Evolutionary conservation across 2,888 invertebrate genomes (phyloP).

Genomic region (Linnaemya tessellans): DNA sequence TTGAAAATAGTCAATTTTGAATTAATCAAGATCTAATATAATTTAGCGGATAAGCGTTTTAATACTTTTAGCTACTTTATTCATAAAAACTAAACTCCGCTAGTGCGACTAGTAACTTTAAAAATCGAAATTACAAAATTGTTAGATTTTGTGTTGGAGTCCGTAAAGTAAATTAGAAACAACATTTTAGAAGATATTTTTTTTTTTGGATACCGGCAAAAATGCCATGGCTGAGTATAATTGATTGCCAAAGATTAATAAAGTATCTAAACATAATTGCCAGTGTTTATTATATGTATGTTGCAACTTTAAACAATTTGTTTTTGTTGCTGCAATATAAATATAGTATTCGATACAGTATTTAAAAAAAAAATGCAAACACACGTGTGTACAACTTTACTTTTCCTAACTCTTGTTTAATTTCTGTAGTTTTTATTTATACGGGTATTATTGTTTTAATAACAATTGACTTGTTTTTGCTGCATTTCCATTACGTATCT

Average conservation of each 20-base stretch:
- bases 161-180: neutral
- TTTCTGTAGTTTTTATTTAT: slow-evolving; percentile 11
- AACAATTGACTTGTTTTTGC: slow-evolving; percentile 26
- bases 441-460: slow-evolving; percentile 34
- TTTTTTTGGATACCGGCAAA: neutral
- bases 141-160: neutral
- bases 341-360: neutral
- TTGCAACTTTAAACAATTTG: slow-evolving; percentile 44
- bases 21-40: too few species aligned
- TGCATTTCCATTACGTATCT: slow-evolving; percentile 32
- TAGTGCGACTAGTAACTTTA: too few species aligned
- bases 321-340: neutral
- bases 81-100: too few species aligned
- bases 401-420: slow-evolving; percentile 4
- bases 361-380: neutral
- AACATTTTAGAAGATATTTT: neutral
- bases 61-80: too few species aligned
- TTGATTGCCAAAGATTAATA: neutral
- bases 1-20: too few species aligned
- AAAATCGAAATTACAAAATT: neutral
- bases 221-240: neutral
- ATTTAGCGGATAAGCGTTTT: too few species aligned
- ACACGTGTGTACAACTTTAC: slow-evolving; percentile 30
- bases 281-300: slow-evolving; percentile 20
- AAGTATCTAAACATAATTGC: neutral